Evolutionary conservation across 2,888 invertebrate species (phyloP).

Genomic region (Dicyrtomina minuta): DNA sequence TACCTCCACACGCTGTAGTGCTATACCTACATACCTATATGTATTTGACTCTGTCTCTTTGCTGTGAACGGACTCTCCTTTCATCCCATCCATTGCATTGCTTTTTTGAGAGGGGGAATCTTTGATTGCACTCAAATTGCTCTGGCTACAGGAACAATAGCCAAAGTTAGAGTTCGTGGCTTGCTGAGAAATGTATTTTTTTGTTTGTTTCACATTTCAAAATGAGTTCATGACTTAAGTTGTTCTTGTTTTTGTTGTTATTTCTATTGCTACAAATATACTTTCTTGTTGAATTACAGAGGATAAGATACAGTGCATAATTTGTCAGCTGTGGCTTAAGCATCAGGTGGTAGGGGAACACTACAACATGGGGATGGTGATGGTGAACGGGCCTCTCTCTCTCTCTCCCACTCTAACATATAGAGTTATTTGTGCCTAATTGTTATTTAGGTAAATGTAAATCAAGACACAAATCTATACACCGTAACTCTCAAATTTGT

Average conservation of each 20-base stretch:
- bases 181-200: constrained; percentile 29
- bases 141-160: constrained; percentile 29
- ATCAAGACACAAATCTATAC: too few relatives aligned
- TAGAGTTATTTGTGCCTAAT: not conserved
- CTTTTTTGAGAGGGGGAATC: constrained; percentile 22
- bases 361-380: not conserved
- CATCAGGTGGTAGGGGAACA: too few relatives aligned
- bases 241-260: too few relatives aligned
- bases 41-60: not conserved
- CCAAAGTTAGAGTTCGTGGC: constrained; percentile 43
- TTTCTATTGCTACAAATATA: too few relatives aligned
- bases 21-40: too few relatives aligned
- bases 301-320: not conserved
- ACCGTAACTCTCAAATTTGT: not conserved
- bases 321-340: too few relatives aligned
- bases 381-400: not conserved
- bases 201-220: constrained; percentile 28
- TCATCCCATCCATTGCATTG: too few relatives aligned
- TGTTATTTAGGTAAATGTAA: not conserved
- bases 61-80: constrained; percentile 9
- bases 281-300: too few relatives aligned
- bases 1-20: too few relatives aligned
- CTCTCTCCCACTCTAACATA: not conserved
- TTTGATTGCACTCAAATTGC: constrained; percentile 34
- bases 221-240: constrained; percentile 40